Base-by-base conservation (phyloP, 1,140 invertebrate species). In the Zaprionus africanus region DNA sequence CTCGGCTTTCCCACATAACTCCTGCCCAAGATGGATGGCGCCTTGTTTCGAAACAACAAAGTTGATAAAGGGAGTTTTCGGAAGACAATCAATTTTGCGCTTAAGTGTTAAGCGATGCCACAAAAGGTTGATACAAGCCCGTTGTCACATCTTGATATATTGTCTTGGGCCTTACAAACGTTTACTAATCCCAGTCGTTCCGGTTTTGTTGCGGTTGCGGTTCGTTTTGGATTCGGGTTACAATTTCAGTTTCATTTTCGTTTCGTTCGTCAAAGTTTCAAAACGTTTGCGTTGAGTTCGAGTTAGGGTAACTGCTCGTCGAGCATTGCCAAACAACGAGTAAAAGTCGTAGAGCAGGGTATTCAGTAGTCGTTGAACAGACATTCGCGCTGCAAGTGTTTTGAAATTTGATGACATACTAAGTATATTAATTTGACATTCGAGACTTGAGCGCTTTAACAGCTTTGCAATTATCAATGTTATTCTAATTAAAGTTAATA, bases 361-460 rank as follows among this genome's bases (percentile, higher is more conserved):
- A 66, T 13, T 22, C 26, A 5, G 15, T 11, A 19, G 17, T 36
- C 31, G 53, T 17, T 6, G 5, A 9, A 4, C 46, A 51, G 9
- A 9, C 4, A 12, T n/a, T 12, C 4, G 22, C 1, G 5, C 17
- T n/a, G 41, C 2, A n/a, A n/a, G 9, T 24, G 41, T 49, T 62
- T 62, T 49, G 43, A 62, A 24, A 31, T 49, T 34, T 62, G 36
- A 57, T 41, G 13, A 51, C 36, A 34, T 13, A 28, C 22, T 57
- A 26, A 34, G 41, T 46, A 46, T 62, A 70, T 54, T 56, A 54
- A 28, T n/a, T 57, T 56, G 63, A 73, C 56, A 59, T 59, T 66
- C 36, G 4, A 59, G 60, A 26, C 22, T 17, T 12, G 28, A 26
- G 41, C n/a, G 62, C 15, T 17, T 56, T 17, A 51, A 51, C 46